Base-by-base conservation (phyloP, 2,888 invertebrate genomes). In the Aradus depressus region DNA sequence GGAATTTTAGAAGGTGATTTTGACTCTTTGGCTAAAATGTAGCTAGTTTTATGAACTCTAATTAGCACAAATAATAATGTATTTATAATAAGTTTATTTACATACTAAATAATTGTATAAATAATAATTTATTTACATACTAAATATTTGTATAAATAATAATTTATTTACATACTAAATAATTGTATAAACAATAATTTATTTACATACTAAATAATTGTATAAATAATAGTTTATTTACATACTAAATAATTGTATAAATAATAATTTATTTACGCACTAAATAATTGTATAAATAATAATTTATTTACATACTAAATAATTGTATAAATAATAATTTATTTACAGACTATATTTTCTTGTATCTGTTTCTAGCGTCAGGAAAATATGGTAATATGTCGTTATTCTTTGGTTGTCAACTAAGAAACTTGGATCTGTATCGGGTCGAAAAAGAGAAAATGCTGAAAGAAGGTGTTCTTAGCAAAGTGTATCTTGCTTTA, bases 331-430 rank as follows among this genome's bases (percentile, higher is more conserved):
- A 35, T 5, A 14, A n/a, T 35, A n/a, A 35, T 12, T 10, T 28
- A 28, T 28, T 12, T 10, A 10, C 8, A 10, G 12, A 28, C 28
- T 10, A 28, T 10, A 28, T 28, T n/a, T n/a, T n/a, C n/a, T n/a
- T n/a, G n/a, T n/a, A n/a, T n/a, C 3, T 35, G n/a, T 44, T 32
- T 16, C 12, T 42, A 59, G 59, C 58, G 21, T 32, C 48, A 14
- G 51, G 52, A n/a, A 58, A 58, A 39, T 67, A 68, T 51, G 75
- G 76, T 1, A 74, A 73, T 56, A 82, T 88, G 62, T 88, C 87
- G 79, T 68, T 92, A 21, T 91, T 91, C 70, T 91, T 91, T 62
- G 92, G 92, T 10, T 92, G 91, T 62, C 78, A 91, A 50, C 82
- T 82, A 52, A 78, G 71, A 45, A 80, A 77, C 47, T 77, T 89